phyloP scores from a whole-genome alignment of 2,888 invertebrate genomes.

The Helleia helle region DNA sequence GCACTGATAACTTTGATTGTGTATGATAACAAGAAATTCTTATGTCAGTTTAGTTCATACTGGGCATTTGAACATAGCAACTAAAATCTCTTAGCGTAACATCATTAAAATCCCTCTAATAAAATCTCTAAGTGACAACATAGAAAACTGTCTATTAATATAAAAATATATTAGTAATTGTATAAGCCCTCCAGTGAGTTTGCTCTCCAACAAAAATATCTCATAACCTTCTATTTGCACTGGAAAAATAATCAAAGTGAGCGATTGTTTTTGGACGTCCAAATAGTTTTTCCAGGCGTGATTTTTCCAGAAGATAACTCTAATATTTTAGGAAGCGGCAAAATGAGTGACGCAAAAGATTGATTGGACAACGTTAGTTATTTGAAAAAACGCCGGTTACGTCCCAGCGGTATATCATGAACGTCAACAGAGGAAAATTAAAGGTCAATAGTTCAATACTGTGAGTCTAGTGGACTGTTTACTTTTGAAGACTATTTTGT shows the following conservation, averaged over 20 bases:
- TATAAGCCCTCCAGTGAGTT: constrained; percentile 16
- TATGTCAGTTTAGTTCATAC: no score
- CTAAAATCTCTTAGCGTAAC: no score
- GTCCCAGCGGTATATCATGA: constrained; percentile 60
- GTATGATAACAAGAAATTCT: no score
- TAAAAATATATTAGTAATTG: no score
- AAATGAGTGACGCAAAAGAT: constrained; percentile 65
- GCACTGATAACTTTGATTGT: no score
- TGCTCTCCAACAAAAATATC: constrained; percentile 15
- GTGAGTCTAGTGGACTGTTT: no score
- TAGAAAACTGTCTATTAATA: no score
- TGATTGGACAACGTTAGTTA: constrained; percentile 64
- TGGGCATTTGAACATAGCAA: no score
- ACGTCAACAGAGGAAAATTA: constrained; percentile 71
- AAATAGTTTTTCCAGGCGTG: constrained; percentile 60
- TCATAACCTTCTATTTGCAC: constrained; percentile 54
- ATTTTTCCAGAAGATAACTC: constrained; percentile 59
- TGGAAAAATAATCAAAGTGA: constrained; percentile 67
- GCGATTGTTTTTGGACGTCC: constrained; percentile 54
- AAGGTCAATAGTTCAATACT: constrained; percentile 69
- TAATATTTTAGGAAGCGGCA: constrained; percentile 61
- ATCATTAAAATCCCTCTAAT: no score
- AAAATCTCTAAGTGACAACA: no score
- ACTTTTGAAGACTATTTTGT: no score
- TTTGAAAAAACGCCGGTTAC: constrained; percentile 70